Conservation (phyloP, 2,888 invertebrate genomes). For the Pycnomerus fuliginosus region DNA sequence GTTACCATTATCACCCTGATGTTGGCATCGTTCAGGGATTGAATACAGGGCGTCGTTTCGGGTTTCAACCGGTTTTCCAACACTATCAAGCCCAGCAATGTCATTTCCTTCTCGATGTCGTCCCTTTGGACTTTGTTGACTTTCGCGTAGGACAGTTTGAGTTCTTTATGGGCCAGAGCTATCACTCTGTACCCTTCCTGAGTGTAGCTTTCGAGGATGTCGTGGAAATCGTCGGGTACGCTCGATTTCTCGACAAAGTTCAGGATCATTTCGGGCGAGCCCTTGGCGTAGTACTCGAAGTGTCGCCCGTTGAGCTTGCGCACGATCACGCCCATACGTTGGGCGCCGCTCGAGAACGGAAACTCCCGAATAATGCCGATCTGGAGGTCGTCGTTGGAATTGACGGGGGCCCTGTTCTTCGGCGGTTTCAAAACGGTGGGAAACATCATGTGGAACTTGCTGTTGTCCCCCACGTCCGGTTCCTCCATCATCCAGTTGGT, state of each 20-base stretch:
- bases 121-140: slow-evolving; percentile 75
- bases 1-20: slow-evolving; percentile 97
- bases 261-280: slow-evolving; percentile 89
- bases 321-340: slow-evolving; percentile 87
- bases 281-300: slow-evolving; percentile 55
- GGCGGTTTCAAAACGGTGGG: slow-evolving; percentile 81
- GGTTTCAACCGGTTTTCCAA: slow-evolving; percentile 94
- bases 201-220: slow-evolving; percentile 80
- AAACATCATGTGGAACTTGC: slow-evolving; percentile 83
- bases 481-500: slow-evolving; percentile 91
- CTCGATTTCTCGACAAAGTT: slow-evolving; percentile 75
- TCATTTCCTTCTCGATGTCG: slow-evolving; percentile 76
- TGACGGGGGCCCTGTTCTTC: slow-evolving; percentile 32
- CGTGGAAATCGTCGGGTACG: slow-evolving; percentile 77
- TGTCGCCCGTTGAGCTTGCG: slow-evolving; percentile 62
- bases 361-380: slow-evolving; percentile 73
- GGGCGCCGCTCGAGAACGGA: slow-evolving; percentile 78
- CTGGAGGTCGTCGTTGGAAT: slow-evolving; percentile 54
- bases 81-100: slow-evolving; percentile 85
- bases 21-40: slow-evolving; percentile 76
- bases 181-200: slow-evolving; percentile 93
- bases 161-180: slow-evolving; percentile 76
- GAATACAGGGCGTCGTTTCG: slow-evolving; percentile 80
- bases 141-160: slow-evolving; percentile 69
- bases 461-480: slow-evolving; percentile 77